phyloP scores from a whole-genome alignment of 1,140 invertebrate species.

The Orchesella cincta region DNA sequence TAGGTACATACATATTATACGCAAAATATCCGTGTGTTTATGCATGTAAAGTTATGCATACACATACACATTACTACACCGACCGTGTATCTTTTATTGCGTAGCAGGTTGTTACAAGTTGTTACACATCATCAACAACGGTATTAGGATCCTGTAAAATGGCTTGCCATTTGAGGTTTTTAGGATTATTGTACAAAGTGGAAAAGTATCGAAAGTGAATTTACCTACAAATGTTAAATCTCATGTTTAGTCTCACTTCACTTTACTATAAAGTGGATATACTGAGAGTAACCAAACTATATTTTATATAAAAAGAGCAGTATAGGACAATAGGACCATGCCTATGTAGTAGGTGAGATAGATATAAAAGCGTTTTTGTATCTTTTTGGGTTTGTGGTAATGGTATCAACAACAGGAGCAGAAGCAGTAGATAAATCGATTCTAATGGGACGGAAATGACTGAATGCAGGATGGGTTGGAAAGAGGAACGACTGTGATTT shows the following conservation, averaged over 20 bases:
- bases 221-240: too few relatives aligned
- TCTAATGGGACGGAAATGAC: constrained; percentile 29
- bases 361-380: neutral
- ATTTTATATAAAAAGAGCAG: too few relatives aligned
- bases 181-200: neutral
- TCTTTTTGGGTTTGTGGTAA: neutral
- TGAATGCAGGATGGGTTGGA: constrained; percentile 25
- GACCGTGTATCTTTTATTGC: too few relatives aligned
- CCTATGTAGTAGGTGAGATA: too few relatives aligned
- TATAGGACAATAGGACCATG: too few relatives aligned
- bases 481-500: constrained; percentile 25
- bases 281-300: too few relatives aligned
- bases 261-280: too few relatives aligned
- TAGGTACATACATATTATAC: too few relatives aligned
- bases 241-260: too few relatives aligned
- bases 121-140: constrained; percentile 8
- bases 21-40: too few relatives aligned
- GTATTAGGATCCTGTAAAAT: constrained; percentile 19
- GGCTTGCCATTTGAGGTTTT: constrained; percentile 17
- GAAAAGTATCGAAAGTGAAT: neutral
- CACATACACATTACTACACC: too few relatives aligned
- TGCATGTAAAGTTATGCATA: too few relatives aligned
- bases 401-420: constrained; percentile 15
- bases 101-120: constrained; percentile 26
- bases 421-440: constrained; percentile 21